phyloP scores from a whole-genome alignment of 2,113 vertebrate species.

The Cyprinus carpio region DNA sequence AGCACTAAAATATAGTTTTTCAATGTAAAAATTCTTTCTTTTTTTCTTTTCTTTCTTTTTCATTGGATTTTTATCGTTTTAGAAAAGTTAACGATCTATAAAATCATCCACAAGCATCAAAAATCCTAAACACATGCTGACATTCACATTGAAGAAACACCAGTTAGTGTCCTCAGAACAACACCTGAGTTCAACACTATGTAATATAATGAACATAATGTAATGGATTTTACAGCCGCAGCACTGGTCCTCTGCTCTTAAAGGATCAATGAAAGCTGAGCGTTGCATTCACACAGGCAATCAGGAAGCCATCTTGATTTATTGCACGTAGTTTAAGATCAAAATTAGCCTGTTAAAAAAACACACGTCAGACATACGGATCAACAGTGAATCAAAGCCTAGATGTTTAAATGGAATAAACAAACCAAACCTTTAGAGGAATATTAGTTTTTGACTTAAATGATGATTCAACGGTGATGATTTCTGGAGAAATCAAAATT shows the following conservation, averaged over 20 bases:
- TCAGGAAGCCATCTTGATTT: conserved; percentile 49
- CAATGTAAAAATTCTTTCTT: no score
- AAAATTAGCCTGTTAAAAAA: conserved; percentile 11
- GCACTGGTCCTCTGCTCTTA: not conserved
- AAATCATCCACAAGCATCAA: not conserved
- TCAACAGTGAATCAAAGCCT: not conserved
- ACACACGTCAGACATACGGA: not conserved
- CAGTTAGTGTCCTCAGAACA: no score
- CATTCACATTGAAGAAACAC: no score
- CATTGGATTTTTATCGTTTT: not conserved
- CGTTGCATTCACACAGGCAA: conserved; percentile 39
- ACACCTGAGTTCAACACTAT: no score
- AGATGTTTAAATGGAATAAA: not conserved
- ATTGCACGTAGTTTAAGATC: not conserved
- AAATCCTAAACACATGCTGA: no score
- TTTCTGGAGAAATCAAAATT: conserved; percentile 12
- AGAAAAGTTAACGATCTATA: not conserved
- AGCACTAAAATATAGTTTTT: no score
- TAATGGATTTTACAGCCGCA: no score
- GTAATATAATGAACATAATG: no score
- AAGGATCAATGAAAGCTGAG: not conserved
- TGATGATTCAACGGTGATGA: not conserved
- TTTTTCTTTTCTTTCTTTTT: not conserved
- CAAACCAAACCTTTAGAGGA: conserved; percentile 30
- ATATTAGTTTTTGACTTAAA: not conserved